Evolutionary conservation across 2,113 vertebrate genomes (phyloP), one percentile per base, ranked within the genome.

Genomic region (Albula glossodonta): DNA sequence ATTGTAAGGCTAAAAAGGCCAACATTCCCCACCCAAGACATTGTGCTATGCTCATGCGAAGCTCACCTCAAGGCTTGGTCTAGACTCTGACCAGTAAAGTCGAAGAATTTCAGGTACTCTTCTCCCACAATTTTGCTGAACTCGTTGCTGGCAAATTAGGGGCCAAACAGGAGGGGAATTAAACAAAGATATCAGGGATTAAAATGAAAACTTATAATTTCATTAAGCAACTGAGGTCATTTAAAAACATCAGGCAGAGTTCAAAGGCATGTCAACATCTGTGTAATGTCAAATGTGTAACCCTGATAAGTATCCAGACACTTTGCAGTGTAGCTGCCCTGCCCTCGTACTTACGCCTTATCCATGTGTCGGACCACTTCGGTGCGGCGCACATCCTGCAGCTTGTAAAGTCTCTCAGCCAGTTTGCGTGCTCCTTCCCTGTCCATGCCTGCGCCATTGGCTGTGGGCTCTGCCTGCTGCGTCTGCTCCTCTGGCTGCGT

Each of bases 101-200:
- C 97, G 87, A 99, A 99, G 93, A 97, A 97, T 89, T 96, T 96
- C 83, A 99, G 96, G 90, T 99, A 99, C 89, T 99, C 98, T 87
- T 98, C 97, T 78, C 98, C 98, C 51, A 99, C 98, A 88, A 97
- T 90, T 81, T 90, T 96, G 92, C 98, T 99, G 94, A 98, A 99
- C 83, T 96, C 96, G 0, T 98, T 99, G 92, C 98, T 99, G 89
- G 22, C 3, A 17, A 4, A 19, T 17, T 5, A 22, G 63, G 70
- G n/a, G 70, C 9, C 2, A 74, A 8, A 74, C 22, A 74, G 12
- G 5, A 70, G 15, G 60, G 17, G 60, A 63, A 3, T 12, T 41
- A 41, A 41, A 41, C 31, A 41, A 41, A 41, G 31, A 41, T 41
- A 41, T 41, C 31, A 41, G 31, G 31, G 1, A 41, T 41, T 41